These are phyloP conservation scores for Sminthurides bifidus DNA, from an alignment of 1,140 invertebrate species.

Conservation along the genomic window DNA sequence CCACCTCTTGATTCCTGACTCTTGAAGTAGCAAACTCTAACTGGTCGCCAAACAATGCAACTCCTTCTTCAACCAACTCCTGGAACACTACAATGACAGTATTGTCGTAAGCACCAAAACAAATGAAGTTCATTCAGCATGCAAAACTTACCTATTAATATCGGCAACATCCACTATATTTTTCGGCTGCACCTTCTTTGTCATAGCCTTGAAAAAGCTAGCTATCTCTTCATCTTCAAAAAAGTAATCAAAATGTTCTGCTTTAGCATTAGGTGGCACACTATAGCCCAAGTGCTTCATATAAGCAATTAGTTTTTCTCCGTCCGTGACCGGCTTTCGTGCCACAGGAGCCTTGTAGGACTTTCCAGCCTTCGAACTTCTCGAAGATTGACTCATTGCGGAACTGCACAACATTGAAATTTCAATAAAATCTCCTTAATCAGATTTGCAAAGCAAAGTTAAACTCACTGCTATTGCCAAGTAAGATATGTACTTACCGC, in stretches of 20 bases:
- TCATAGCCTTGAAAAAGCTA: constrained; percentile 8
- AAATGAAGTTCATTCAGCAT: background rate
- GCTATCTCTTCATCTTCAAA: constrained; percentile 24
- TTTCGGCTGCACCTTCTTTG: constrained; percentile 11
- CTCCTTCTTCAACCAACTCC: background rate
- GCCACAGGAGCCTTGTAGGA: background rate
- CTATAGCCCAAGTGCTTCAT: constrained; percentile 18
- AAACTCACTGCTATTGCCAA: too few species aligned
- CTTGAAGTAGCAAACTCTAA: constrained; percentile 14
- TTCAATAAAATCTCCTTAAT: too few species aligned
- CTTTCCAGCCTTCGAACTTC: background rate
- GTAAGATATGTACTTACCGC: too few species aligned
- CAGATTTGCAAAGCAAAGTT: too few species aligned
- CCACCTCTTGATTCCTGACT: too few species aligned
- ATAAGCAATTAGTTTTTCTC: constrained; percentile 18
- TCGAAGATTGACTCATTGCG: too few species aligned
- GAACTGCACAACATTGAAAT: background rate
- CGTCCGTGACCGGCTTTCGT: too few species aligned
- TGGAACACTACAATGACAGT: too few species aligned
- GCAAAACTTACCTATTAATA: background rate
- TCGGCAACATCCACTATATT: constrained; percentile 1
- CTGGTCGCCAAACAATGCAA: constrained; percentile 6
- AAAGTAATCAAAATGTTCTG: constrained; percentile 23
- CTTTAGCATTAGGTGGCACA: constrained; percentile 8
- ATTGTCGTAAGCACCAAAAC: background rate